Evolutionary conservation across 64 coral and sea anemone species (phyloP), one percentile per base, ranked within the genome.

Genomic region (Actinia equina): DNA sequence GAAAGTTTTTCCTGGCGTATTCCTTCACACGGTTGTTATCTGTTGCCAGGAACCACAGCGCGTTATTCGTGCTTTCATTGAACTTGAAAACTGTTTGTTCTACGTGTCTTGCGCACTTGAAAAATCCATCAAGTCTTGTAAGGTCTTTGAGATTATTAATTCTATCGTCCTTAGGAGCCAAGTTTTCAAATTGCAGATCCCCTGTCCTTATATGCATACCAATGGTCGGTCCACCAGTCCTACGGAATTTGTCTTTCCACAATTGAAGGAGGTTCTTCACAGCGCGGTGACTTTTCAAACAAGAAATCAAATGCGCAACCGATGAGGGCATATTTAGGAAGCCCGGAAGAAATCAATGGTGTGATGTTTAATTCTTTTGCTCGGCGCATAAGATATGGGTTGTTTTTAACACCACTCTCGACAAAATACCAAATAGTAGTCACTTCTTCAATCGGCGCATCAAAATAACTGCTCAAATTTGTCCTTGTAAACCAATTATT

Each of bases 341-440:
- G n/a, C n/a, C n/a, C n/a, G n/a, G n/a, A n/a, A n/a, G n/a, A n/a
- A n/a, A n/a, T n/a, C n/a, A n/a, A n/a, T n/a, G n/a, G n/a, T n/a
- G n/a, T n/a, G n/a, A n/a, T n/a, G n/a, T n/a, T n/a, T n/a, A n/a
- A n/a, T n/a, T n/a, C n/a, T n/a, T n/a, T n/a, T n/a, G n/a, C n/a
- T n/a, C n/a, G n/a, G n/a, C n/a, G n/a, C n/a, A n/a, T n/a, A n/a
- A n/a, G n/a, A n/a, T n/a, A n/a, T n/a, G n/a, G n/a, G n/a, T n/a
- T n/a, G n/a, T n/a, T n/a, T n/a, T n/a, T n/a, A n/a, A 96, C 83
- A 7, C 94, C 94, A 20, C 89, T 87, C n/a, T 96, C 91, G 11
- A 89, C 94, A 82, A 96, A 93, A 41, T 96, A 96, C 94, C 94
- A 96, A 25, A 96, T 96, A 14, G 91, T 96, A 51, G 91, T 93